Percentiles rank a stretch among this genome's conserved stretches.
Evolutionary conservation across 2,113 vertebrate species (phyloP).

Genomic region (Conger conger): DNA sequence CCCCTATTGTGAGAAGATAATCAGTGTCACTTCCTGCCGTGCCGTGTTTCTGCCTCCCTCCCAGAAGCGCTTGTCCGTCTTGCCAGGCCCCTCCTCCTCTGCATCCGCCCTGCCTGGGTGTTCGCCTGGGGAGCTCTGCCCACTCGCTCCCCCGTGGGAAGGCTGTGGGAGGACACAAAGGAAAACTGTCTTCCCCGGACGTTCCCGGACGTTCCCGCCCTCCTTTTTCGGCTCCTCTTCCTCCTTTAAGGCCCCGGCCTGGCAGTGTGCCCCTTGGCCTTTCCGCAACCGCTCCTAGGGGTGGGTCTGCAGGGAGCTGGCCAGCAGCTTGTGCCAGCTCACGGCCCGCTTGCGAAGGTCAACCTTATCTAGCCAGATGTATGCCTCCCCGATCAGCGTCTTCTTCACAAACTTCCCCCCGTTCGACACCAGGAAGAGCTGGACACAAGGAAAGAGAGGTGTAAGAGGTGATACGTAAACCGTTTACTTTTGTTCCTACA

Average conservation of each 20-base stretch:
- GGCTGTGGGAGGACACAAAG: neutral
- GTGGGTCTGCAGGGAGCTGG: slow-evolving; percentile 88
- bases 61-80: neutral
- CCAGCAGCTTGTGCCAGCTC: slow-evolving; percentile 98
- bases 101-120: neutral
- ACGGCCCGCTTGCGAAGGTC: slow-evolving; percentile 96
- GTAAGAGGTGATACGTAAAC: no score
- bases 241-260: neutral
- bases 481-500: no score
- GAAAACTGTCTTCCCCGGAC: no score
- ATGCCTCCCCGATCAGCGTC: slow-evolving; percentile 96
- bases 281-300: slow-evolving; percentile 51
- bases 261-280: neutral
- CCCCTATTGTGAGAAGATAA: neutral
- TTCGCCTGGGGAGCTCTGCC: neutral
- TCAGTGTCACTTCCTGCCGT: neutral
- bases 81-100: neutral
- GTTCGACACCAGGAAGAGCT: slow-evolving; percentile 96
- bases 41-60: no score
- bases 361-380: slow-evolving; percentile 98
- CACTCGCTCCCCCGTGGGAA: neutral
- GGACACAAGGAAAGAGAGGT: slow-evolving; percentile 18
- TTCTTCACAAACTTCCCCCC: slow-evolving; percentile 99
- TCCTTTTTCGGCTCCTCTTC: neutral
- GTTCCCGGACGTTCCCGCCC: neutral